Percentiles rank a stretch among this genome's conserved stretches.
These are phyloP conservation scores for Darevskia nairensis DNA, from an alignment of 2,797 vertebrate species.

Conservation along the genomic window DNA sequence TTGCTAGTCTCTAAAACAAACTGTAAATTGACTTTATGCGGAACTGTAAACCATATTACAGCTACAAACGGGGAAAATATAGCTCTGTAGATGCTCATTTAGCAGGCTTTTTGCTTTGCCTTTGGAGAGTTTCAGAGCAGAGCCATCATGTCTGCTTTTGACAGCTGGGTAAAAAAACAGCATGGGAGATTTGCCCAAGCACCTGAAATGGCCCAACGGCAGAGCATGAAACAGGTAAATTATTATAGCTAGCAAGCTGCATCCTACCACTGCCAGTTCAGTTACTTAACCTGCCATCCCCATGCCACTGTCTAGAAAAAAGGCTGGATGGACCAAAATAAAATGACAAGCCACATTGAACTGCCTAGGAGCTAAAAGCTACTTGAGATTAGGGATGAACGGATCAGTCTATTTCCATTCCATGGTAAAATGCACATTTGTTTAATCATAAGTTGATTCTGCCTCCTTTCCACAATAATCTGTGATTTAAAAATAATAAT, in stretches of 20 bases:
- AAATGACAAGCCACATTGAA: background rate
- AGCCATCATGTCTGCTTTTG: background rate
- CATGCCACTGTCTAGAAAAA: background rate
- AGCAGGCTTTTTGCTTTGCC: slow-evolving; percentile 30
- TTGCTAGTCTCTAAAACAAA: slow-evolving; percentile 41
- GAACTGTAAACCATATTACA: slow-evolving; percentile 35
- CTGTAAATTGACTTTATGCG: slow-evolving; percentile 24
- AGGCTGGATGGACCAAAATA: background rate
- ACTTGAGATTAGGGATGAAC: background rate
- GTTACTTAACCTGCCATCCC: no score
- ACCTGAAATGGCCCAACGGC: background rate
- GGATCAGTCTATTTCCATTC: no score
- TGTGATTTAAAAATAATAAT: no score
- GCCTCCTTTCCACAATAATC: no score
- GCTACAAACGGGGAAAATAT: slow-evolving; percentile 15
- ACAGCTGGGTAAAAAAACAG: background rate
- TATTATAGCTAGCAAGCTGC: no score
- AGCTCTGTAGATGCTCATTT: slow-evolving; percentile 11
- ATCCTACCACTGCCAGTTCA: background rate
- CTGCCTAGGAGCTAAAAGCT: background rate
- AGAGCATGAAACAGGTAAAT: background rate
- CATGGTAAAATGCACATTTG: no score
- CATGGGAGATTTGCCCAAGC: background rate
- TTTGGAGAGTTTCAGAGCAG: background rate
- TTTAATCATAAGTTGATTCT: no score